Percentiles rank a stretch among this genome's conserved stretches.
These are phyloP conservation scores for Lordiphosa stackelbergi DNA, from an alignment of 1,140 invertebrate genomes.

Conservation along the genomic window DNA sequence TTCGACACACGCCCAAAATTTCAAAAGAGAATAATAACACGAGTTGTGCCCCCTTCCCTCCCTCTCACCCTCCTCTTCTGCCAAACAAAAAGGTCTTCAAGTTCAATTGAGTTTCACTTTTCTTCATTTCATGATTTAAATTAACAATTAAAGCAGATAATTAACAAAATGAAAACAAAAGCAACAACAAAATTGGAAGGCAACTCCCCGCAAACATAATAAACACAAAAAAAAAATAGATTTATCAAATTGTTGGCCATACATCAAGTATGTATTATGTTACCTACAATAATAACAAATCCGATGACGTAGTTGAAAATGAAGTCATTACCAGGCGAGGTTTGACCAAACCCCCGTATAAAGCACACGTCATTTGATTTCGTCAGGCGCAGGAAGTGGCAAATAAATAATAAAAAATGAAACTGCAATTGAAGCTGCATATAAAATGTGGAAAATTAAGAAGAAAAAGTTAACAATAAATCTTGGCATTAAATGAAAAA, in stretches of 20 bases:
- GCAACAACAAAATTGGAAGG: constrained; percentile 13
- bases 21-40: constrained; percentile 35
- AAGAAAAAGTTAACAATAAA: constrained; percentile 44
- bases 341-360: background rate
- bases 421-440: constrained; percentile 16
- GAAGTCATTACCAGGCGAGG: constrained; percentile 54
- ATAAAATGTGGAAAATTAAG: constrained; percentile 36
- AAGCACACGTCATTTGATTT: constrained; percentile 29
- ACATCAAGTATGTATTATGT: constrained; percentile 37
- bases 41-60: constrained; percentile 1
- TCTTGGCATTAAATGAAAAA: constrained; percentile 29
- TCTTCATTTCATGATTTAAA: constrained; percentile 47
- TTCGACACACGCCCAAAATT: constrained; percentile 44
- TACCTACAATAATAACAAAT: constrained; percentile 28
- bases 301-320: constrained; percentile 34
- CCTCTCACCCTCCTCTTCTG: too few species aligned
- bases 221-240: constrained; percentile 35
- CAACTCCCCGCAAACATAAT: constrained; percentile 20
- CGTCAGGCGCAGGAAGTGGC: constrained; percentile 19
- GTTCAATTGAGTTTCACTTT: constrained; percentile 62
- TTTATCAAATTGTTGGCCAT: constrained; percentile 48
- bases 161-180: constrained; percentile 63
- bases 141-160: constrained; percentile 68
- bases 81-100: constrained; percentile 20
- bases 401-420: constrained; percentile 14